These are phyloP conservation scores for Latrodectus hesperus DNA, from an alignment of 2,888 invertebrate species.

Conservation along the genomic window DNA sequence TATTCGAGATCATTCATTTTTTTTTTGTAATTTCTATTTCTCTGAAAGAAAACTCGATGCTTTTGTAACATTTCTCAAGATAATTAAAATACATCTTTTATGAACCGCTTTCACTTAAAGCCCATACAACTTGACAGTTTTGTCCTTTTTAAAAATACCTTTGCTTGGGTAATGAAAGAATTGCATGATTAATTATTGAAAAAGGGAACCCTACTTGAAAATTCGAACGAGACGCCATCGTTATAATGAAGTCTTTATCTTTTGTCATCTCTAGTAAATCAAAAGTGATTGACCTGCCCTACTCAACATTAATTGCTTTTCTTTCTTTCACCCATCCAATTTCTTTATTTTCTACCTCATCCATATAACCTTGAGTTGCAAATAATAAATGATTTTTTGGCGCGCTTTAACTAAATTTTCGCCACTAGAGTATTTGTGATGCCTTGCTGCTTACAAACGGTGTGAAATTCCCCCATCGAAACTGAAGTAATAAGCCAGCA, in stretches of 20 bases:
- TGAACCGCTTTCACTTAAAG: too few relatives aligned
- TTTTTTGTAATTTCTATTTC: too few relatives aligned
- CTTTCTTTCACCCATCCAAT: not conserved
- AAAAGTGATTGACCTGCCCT: conserved; percentile 51
- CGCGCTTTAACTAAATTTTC: conserved; percentile 28
- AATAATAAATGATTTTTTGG: conserved; percentile 42
- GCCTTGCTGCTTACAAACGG: conserved; percentile 11
- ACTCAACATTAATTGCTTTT: conserved; percentile 53
- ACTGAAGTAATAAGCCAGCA: conserved; percentile 44
- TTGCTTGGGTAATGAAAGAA: too few relatives aligned
- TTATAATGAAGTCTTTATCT: conserved; percentile 61
- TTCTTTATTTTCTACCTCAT: conserved; percentile 5
- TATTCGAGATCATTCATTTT: too few relatives aligned
- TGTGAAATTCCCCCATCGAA: conserved; percentile 48
- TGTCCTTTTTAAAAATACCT: too few relatives aligned
- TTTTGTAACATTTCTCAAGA: too few relatives aligned
- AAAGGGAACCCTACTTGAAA: not conserved
- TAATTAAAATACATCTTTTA: too few relatives aligned
- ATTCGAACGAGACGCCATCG: conserved; percentile 14
- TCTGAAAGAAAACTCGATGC: too few relatives aligned
- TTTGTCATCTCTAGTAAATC: conserved; percentile 52
- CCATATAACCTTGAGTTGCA: conserved; percentile 6
- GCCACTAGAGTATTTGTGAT: conserved; percentile 10
- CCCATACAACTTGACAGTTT: too few relatives aligned
- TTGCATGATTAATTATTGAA: conserved; percentile 54